Base-by-base conservation (phyloP, 2,797 vertebrate genomes). In the Meda fulgida region DNA sequence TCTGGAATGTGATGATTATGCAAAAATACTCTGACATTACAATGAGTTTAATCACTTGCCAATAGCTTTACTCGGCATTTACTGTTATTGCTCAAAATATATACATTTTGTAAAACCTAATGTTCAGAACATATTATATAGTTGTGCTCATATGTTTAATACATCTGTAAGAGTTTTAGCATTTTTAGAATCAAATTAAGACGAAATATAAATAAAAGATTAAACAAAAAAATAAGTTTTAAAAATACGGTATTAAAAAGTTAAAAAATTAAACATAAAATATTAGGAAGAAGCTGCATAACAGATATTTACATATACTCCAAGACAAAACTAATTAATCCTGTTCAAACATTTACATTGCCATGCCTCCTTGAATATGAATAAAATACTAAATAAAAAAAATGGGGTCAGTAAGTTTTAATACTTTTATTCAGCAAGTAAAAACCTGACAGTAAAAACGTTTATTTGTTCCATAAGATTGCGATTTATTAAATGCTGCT, bases 1-100 rank as follows among this genome's bases (percentile, higher is more conserved):
- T 66, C 36, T 48, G 38, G 36, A 78, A 78, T 29, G 36, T 63
- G 36, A 78, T 43, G 36, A 38, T 78, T 63, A 78, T 34, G n/a
- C n/a, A 23, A 79, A 79, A 66, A 65, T 78, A 16, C 10, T 63
- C 21, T 1, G 11, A 5, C 8, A 60, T 60, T 40, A 26, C 23
- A 21, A 21, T n/a, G 7, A 34, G 31, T 23, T 23, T 23, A 53
- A 34, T 36, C 10, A 76, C 21, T 36, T n/a, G 13, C 21, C 11
- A 55, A 31, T 31, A 16, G 60, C 34, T 51, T 51, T 31, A 75
- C 29, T 58, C 7, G 1, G 2, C 51, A 26, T n/a, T 58, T 31
- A 72, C 4, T 55, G 31, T 36, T 55, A 16, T 23, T 55, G 34
- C 29, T 55, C 29, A 34, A 1, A 66, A 34, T 29, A 66, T 34